Percentiles rank a stretch among this genome's conserved stretches.
These are phyloP conservation scores for Ardeotis arabs DNA, from an alignment of 2,113 vertebrate genomes.

Conservation along the genomic window DNA sequence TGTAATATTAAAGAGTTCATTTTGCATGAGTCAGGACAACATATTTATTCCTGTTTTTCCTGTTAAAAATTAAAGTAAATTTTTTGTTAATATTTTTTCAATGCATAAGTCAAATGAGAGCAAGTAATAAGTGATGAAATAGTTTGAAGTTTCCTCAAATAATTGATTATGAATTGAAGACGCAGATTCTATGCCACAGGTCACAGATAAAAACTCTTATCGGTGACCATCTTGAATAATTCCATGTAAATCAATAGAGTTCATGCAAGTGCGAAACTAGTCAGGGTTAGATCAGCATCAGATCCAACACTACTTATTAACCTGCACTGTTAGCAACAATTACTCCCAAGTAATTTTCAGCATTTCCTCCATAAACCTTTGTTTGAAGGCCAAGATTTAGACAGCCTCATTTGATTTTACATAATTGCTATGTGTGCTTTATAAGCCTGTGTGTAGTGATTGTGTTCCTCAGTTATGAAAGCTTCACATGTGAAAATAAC, in stretches of 20 bases:
- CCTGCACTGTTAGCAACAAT: slow-evolving; percentile 3
- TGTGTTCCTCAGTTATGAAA: neutral
- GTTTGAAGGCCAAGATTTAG: slow-evolving; percentile 54
- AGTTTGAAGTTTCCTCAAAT: neutral
- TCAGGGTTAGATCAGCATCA: neutral
- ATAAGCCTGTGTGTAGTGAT: neutral
- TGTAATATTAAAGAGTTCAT: neutral
- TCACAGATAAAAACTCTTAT: slow-evolving; percentile 16
- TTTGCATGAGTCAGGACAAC: neutral
- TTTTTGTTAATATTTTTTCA: neutral
- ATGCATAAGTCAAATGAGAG: neutral
- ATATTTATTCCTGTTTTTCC: neutral
- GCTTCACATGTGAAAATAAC: neutral
- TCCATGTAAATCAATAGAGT: neutral
- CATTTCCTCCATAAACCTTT: slow-evolving; percentile 17
- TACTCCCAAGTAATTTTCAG: slow-evolving; percentile 17
- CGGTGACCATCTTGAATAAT: neutral
- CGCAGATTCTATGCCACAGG: neutral
- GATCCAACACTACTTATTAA: neutral
- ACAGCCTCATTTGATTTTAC: slow-evolving; percentile 5
- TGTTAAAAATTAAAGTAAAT: neutral
- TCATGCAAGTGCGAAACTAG: neutral
- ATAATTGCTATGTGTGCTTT: neutral
- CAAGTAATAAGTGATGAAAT: neutral
- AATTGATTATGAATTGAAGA: neutral